Base-by-base conservation (phyloP, 2,113 vertebrate genomes). In the Dasypus novemcinctus region DNA sequence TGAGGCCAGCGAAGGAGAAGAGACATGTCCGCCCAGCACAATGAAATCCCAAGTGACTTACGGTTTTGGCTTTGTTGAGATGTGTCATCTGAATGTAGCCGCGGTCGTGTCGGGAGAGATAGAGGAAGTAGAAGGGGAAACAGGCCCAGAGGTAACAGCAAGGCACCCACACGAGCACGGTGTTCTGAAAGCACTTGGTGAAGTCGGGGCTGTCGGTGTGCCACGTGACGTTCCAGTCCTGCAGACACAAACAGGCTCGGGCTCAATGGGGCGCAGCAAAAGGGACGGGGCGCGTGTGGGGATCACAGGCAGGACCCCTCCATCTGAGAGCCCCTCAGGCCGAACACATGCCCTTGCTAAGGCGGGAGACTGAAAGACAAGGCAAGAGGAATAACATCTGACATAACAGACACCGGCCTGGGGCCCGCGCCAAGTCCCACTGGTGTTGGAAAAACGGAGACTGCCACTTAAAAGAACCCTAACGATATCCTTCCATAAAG, bases 211-310 rank as follows among this genome's bases (percentile, higher is more conserved):
- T 98, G 75, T 97, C 57, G 33, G 99, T 98, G 96, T 99, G 7
- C 99, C 99, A 99, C 0, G 99, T 99, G 43, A 98, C 82, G 75
- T 99, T 99, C 99, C 99, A 99, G 18, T 99, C 99, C 99, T 99
- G 96, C 1, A 10, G 63, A 87, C 79, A 89, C n/a, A 96, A 90
- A 91, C 27, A 61, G 49, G 41, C 5, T 1, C 20, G 5, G 7
- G 20, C 57, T 95, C 49, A 92, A n/a, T 1, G 1, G 59, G 59
- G 2, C 0, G 2, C 12, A 2, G 36, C 23, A 8, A 3, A 31
- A 31, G 43, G n/a, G 14, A 9, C 1, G 38, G 8, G 18, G 3
- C 43, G 38, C 0, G 1, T 1, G 33, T 15, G 13, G 78, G 7
- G 20, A 2, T 38, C 23, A 4, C n/a, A 41, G 49, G 64, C 17